phyloP scores from a whole-genome alignment of 2,797 vertebrate genomes.

The Rhincodon typus region DNA sequence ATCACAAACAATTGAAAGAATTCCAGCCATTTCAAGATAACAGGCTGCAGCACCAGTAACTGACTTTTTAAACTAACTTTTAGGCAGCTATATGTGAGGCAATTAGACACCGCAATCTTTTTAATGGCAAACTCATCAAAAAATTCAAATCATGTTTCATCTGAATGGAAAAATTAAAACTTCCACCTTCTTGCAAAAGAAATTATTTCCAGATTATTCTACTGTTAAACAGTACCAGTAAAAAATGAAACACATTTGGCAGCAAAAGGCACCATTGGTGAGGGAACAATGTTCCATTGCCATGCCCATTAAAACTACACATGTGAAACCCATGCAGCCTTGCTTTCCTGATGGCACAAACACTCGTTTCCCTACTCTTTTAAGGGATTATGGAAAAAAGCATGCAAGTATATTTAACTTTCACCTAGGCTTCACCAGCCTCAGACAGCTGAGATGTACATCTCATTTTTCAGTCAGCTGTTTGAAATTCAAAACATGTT shows the following conservation, averaged over 20 bases:
- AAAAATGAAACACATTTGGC: not conserved
- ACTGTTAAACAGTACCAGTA: not conserved
- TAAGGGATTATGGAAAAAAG: not conserved
- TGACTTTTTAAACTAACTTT: not conserved
- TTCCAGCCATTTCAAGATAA: too few species aligned
- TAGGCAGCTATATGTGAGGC: too few species aligned
- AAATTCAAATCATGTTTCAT: not conserved
- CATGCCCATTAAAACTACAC: too few species aligned
- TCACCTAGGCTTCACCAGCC: not conserved
- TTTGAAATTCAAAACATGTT: slow-evolving; percentile 3
- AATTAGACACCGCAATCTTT: not conserved
- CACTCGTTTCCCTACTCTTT: not conserved
- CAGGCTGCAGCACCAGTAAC: not conserved
- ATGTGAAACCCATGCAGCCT: not conserved
- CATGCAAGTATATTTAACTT: not conserved
- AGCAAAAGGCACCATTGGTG: not conserved
- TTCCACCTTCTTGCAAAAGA: not conserved
- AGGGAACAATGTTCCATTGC: not conserved
- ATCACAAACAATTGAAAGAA: not conserved
- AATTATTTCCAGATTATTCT: not conserved
- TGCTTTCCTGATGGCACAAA: not conserved
- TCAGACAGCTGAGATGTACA: not conserved
- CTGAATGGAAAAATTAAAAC: not conserved
- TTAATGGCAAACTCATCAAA: not conserved
- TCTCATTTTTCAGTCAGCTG: slow-evolving; percentile 31